Percentiles rank a stretch among this genome's conserved stretches.
phyloP scores from a whole-genome alignment of 2,113 vertebrate species.

The Theristicus caerulescens region DNA sequence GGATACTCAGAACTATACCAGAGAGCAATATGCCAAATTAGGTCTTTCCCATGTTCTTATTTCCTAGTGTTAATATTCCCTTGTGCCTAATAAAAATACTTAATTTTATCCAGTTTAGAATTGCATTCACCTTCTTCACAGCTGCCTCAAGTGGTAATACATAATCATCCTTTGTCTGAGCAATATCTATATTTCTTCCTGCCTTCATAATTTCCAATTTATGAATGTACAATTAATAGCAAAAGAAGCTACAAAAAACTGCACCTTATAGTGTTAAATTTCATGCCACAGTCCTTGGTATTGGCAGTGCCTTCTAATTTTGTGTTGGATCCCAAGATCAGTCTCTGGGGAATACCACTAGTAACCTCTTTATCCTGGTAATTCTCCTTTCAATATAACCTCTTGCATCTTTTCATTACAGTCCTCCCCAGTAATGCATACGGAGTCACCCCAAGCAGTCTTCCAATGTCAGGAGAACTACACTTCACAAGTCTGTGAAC shows the following conservation, averaged over 20 bases:
- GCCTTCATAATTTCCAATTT: background rate
- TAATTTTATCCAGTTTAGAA: background rate
- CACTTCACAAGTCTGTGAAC: background rate
- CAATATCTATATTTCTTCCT: background rate
- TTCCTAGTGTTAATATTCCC: background rate
- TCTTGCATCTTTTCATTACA: background rate
- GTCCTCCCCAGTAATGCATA: accelerated
- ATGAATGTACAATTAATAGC: background rate
- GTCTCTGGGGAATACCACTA: background rate
- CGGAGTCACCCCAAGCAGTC: background rate
- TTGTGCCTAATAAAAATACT: background rate
- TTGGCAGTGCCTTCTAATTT: background rate
- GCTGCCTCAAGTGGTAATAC: background rate
- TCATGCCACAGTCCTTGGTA: background rate
- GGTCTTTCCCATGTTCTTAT: background rate
- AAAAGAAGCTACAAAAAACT: background rate
- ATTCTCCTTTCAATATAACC: background rate
- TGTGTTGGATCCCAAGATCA: background rate
- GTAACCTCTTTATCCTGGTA: background rate
- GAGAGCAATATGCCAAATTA: background rate
- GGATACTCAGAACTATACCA: background rate
- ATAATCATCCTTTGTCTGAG: background rate
- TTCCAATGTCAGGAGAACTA: background rate
- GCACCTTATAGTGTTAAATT: background rate
- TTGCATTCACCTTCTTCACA: background rate